phyloP scores from a whole-genome alignment of 2,797 vertebrate genomes.

The Alfaro cultratus region DNA sequence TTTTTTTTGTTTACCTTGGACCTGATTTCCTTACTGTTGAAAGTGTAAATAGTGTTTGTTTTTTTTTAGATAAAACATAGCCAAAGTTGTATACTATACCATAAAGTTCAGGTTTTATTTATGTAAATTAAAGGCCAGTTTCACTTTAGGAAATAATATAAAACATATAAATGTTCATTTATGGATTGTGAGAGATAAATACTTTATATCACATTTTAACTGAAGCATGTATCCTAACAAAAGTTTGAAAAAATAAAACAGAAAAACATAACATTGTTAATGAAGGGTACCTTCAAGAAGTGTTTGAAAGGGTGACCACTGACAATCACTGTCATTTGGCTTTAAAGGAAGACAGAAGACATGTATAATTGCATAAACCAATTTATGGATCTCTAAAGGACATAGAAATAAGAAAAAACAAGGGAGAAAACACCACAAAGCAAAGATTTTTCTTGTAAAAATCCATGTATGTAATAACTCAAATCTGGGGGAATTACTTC shows the following conservation, averaged over 20 bases:
- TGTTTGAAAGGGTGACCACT: neutral
- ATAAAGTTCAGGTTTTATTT: neutral
- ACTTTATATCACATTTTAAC: neutral
- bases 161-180: neutral
- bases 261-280: neutral
- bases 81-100: neutral
- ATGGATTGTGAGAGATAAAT: neutral
- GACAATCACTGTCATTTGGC: constrained; percentile 30
- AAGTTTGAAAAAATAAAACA: neutral
- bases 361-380: constrained; percentile 74
- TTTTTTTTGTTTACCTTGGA: constrained; percentile 13
- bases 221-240: neutral
- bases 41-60: constrained; percentile 3
- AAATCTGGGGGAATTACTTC: constrained; percentile 68
- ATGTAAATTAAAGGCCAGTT: neutral
- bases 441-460: constrained; percentile 54
- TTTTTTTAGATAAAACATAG: neutral
- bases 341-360: constrained; percentile 48
- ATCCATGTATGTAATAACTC: constrained; percentile 74
- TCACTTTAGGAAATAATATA: neutral
- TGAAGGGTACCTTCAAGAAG: neutral
- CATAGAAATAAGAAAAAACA: constrained; percentile 67
- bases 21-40: constrained; percentile 16
- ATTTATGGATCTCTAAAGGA: constrained; percentile 69
- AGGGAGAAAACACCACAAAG: constrained; percentile 24